Conservation (phyloP, 1,140 invertebrate genomes). For the Melipona quadrifasciata region DNA sequence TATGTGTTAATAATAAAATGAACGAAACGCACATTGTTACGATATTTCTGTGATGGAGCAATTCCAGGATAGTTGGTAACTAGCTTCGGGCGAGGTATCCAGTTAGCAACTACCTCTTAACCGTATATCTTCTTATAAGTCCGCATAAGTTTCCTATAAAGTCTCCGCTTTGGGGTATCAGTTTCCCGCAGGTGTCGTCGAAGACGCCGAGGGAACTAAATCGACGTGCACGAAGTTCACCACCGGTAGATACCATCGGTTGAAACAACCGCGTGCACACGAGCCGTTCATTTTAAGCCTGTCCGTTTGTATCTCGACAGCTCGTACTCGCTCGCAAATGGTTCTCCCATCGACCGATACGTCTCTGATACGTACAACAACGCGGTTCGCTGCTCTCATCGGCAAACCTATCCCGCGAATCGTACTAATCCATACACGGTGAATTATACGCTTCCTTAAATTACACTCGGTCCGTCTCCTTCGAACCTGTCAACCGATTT, state of each 20-base stretch:
- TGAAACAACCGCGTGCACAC: slow-evolving; percentile 25
- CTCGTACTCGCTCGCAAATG: slow-evolving; percentile 9
- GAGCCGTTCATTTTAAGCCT: slow-evolving; percentile 1
- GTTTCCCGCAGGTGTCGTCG: slow-evolving; percentile 43
- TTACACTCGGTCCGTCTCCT: background rate
- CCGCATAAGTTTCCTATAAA: slow-evolving; percentile 38
- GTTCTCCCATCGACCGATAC: slow-evolving; percentile 20
- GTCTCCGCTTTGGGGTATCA: slow-evolving; percentile 38
- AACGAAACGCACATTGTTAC: background rate
- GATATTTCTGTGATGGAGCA: background rate
- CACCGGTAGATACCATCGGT: slow-evolving; percentile 19
- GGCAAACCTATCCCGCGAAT: background rate
- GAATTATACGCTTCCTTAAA: slow-evolving; percentile 2
- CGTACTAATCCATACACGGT: slow-evolving; percentile 30
- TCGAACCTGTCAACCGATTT: background rate
- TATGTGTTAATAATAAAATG: no score
- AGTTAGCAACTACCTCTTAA: slow-evolving; percentile 3
- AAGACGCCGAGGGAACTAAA: slow-evolving; percentile 7
- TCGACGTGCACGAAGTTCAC: slow-evolving; percentile 30
- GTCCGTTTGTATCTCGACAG: slow-evolving; percentile 7
- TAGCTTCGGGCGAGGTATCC: no score
- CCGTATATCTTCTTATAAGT: slow-evolving; percentile 41
- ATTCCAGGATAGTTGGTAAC: slow-evolving; percentile 1
- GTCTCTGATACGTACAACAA: background rate
- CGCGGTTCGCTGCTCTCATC: background rate